These are phyloP conservation scores for Rotaria magnacalcarata DNA, from an alignment of 2,888 invertebrate species.

Conservation along the genomic window DNA sequence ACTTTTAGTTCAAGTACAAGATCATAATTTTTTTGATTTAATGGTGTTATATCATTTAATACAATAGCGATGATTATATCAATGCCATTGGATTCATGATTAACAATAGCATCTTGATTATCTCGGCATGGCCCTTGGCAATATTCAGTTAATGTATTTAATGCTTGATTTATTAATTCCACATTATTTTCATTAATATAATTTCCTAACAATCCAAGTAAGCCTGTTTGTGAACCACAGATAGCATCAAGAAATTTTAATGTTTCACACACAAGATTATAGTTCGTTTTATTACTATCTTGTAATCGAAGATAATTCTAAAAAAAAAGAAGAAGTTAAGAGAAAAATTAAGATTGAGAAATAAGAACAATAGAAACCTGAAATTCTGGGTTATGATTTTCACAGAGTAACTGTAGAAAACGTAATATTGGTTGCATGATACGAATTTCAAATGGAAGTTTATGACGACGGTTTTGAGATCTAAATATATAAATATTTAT, in stretches of 20 bases:
- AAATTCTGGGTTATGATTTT: conserved; percentile 92
- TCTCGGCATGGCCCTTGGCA: conserved; percentile 94
- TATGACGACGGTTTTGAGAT: neutral
- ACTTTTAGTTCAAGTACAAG: conserved; percentile 84
- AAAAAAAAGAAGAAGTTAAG: conserved; percentile 50
- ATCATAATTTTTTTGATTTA: conserved; percentile 92
- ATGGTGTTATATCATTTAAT: conserved; percentile 92
- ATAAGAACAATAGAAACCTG: conserved; percentile 59
- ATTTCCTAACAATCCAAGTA: conserved; percentile 86
- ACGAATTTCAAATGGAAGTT: conserved; percentile 69
- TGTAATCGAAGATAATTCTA: conserved; percentile 87
- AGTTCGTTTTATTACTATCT: conserved; percentile 83
- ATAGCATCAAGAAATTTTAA: conserved; percentile 96
- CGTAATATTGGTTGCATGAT: conserved; percentile 92
- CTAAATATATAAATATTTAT: neutral
- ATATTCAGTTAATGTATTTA: conserved; percentile 95
- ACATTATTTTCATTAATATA: conserved; percentile 98
- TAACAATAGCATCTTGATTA: conserved; percentile 88
- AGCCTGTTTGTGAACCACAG: conserved; percentile 98
- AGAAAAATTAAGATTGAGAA: neutral
- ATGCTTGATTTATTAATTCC: conserved; percentile 88
- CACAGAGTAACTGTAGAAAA: conserved; percentile 91
- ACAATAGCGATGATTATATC: conserved; percentile 97
- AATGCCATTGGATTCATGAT: conserved; percentile 94
- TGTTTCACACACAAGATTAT: conserved; percentile 93